Base-by-base conservation (phyloP, 2,113 vertebrate species). In the Setophaga petechia region DNA sequence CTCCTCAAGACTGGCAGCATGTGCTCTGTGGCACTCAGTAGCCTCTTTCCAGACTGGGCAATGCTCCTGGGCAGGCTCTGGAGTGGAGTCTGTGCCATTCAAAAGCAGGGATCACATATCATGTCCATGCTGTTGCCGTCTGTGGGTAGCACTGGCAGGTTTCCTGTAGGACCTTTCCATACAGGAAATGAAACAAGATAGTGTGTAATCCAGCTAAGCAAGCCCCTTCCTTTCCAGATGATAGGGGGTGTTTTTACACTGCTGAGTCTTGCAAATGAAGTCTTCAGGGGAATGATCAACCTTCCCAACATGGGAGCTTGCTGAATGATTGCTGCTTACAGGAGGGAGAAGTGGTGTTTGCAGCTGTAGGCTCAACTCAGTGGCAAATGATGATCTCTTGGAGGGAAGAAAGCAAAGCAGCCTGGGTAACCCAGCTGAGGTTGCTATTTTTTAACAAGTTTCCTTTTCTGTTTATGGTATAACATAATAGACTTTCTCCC, bases 271-370 rank as follows among this genome's bases (percentile, higher is more conserved):
- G 83, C 78, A 94, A 90, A 92, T 94, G 72, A 96, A 89, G 71
- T 90, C 87, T 95, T 94, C 79, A 49, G 93, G 87, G 84, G 94
- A 87, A 80, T 66, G 89, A 88, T 94, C 59, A 90, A 21, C 81
- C 55, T 15, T 49, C 49, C 49, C 49, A 49, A 27, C 24, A 68
- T 14, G 9, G 63, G 72, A 61, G 20, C 84, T 75, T 6, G 5
- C 87, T 51, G 63, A 67, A 33, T 54, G 49, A 89, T 63, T 85
- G 90, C 76, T 75, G 39, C 81, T 90, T 71, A 44, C 35, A 72
- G 55, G 33, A 94, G 75, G 58, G 25, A 96, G 61, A 57, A 86
- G 62, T 3, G 14, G 25, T 63, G 84, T 92, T 83, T 90, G 67
- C 87, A 77, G 44, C 82, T 80, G 23, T 59, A 83, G 66, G 47